Evolutionary conservation across 2,888 invertebrate species (phyloP).

Genomic region (Athripsodes cinereus): DNA sequence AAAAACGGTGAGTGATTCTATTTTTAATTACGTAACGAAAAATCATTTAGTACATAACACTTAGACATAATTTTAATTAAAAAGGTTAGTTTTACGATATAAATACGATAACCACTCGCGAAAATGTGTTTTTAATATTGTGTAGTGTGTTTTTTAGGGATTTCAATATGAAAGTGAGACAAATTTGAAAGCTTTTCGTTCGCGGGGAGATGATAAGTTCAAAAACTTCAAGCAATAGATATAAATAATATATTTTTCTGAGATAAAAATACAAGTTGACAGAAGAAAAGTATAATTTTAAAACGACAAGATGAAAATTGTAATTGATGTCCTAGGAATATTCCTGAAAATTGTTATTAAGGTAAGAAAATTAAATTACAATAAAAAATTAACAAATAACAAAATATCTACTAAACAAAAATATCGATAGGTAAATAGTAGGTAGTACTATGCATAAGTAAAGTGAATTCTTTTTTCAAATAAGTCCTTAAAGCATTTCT

Average conservation of each 20-base stretch:
- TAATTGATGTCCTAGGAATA: constrained; percentile 47
- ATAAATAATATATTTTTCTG: no score
- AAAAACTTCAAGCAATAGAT: no score
- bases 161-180: constrained; percentile 9
- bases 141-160: constrained; percentile 7
- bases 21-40: constrained; percentile 23
- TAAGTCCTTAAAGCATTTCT: no score
- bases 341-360: constrained; percentile 48
- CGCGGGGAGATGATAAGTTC: not conserved
- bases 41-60: not conserved
- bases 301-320: constrained; percentile 44
- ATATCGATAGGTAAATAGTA: no score
- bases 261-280: no score
- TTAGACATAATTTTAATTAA: not conserved
- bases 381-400: no score
- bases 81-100: not conserved
- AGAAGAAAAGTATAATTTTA: no score
- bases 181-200: constrained; percentile 1
- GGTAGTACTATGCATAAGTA: no score
- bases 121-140: not conserved
- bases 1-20: constrained; percentile 24
- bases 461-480: no score
- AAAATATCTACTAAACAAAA: no score
- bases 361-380: constrained; percentile 42
- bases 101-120: not conserved